Conservation (phyloP, 1,140 invertebrate species). For the Asbolus verrucosus region DNA sequence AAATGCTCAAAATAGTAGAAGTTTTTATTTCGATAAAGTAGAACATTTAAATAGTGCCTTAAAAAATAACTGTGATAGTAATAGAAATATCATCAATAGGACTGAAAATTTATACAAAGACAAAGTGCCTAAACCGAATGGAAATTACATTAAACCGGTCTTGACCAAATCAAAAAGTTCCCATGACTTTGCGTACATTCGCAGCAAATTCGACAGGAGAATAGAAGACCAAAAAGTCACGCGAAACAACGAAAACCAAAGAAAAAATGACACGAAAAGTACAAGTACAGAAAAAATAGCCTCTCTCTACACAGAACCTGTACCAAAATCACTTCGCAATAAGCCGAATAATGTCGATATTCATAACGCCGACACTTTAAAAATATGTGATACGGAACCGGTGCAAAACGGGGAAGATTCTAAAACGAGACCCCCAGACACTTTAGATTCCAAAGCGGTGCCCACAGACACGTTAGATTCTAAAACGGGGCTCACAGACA, state of each 20-base stretch:
- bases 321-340: constrained; percentile 62
- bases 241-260: not conserved
- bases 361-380: constrained; percentile 57
- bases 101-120: constrained; percentile 27
- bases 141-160: too few species aligned
- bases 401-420: too few species aligned
- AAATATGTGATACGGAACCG: constrained; percentile 49
- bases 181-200: constrained; percentile 54
- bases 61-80: constrained; percentile 52
- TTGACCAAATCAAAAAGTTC: constrained; percentile 58
- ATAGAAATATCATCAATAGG: constrained; percentile 40
- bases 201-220: constrained; percentile 51
- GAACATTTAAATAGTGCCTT: constrained; percentile 53
- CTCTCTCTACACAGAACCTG: constrained; percentile 63
- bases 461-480: not conserved
- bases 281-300: constrained; percentile 43
- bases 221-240: not conserved
- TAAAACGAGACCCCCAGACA: not conserved
- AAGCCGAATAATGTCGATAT: too few species aligned
- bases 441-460: too few species aligned
- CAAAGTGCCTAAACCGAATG: too few species aligned
- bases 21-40: constrained; percentile 58
- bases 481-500: constrained; percentile 65
- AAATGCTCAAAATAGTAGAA: constrained; percentile 52
- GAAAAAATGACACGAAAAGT: constrained; percentile 28